Evolutionary conservation across 2,797 vertebrate genomes (phyloP), one percentile per base, ranked within the genome.

Genomic region (Takifugu rubripes): DNA sequence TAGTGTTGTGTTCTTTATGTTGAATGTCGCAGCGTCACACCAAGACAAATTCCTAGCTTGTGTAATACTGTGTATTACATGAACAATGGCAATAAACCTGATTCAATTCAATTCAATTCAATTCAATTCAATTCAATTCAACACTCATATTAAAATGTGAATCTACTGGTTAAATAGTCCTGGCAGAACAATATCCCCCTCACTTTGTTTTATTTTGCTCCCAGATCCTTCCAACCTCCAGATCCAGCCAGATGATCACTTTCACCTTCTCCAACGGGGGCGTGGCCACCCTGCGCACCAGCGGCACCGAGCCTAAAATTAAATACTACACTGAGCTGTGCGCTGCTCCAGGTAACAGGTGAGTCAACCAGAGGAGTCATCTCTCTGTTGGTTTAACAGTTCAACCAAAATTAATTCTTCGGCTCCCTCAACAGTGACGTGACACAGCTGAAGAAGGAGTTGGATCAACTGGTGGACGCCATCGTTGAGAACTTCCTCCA

Each of bases 221-320:
- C 31, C 80, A 99, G 97, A 82, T 97, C 68, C 94, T 99, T 67
- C 96, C 97, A 9, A 94, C 91, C 8, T 98, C 95, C 82, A 92
- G 88, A 74, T 96, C 93, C 79, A 99, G 95, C 85, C 96, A 99
- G 82, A 99, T 99, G 97, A 97, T 99, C 83, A 98, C 97, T 0
- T 99, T 99, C 63, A 94, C 88, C 42, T 99, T 99, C 75, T 89
- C 91, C 15, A 98, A 98, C 1, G 95, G 96, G 31, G 93, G 97
- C 0, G 94, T 98, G 71, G 96, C 97, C 70, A 99, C 97, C 54
- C 93, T 99, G 89, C 91, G 97, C 79, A 99, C 97, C 74, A 99
- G 96, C 1, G 97, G 97, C 49, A 99, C 97, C 0, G 97, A 99
- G 74, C 97, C 97, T 10, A 99, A 99, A 84, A 96, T 99, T 81